Conservation (phyloP, 2,797 vertebrate species). For the Amazonetta brasiliensis region DNA sequence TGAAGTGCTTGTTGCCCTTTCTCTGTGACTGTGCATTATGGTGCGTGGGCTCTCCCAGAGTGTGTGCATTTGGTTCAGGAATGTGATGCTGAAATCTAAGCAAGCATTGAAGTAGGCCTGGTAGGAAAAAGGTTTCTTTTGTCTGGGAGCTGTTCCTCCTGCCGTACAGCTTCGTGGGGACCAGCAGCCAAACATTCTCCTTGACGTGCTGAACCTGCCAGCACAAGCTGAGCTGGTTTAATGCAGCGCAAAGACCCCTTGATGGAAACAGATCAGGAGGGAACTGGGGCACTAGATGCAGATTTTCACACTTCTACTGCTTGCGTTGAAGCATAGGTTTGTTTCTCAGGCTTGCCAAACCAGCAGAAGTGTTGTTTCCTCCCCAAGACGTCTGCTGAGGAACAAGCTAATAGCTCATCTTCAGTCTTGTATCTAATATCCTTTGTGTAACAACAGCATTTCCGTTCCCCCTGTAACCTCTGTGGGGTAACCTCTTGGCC, state of each 20-base stretch:
- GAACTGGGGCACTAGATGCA: not conserved
- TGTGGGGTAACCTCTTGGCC: not conserved
- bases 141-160: not conserved
- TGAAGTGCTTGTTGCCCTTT: not conserved
- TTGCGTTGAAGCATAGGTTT: not conserved
- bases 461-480: not conserved
- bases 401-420: not conserved
- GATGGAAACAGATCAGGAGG: not conserved
- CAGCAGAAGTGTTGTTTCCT: not conserved
- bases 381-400: not conserved
- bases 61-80: not conserved
- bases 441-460: not conserved
- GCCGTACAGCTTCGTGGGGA: not conserved
- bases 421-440: not conserved
- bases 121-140: not conserved
- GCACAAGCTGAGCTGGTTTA: not conserved
- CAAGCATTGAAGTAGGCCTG: not conserved
- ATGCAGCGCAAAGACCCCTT: not conserved
- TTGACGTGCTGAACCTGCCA: not conserved
- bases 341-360: not conserved
- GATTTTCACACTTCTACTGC: not conserved
- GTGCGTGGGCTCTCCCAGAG: not conserved
- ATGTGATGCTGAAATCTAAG: not conserved
- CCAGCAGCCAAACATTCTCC: not conserved
- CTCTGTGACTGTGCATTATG: not conserved